phyloP scores from a whole-genome alignment of 2,113 vertebrate species.

The Entelurus aequoreus region DNA sequence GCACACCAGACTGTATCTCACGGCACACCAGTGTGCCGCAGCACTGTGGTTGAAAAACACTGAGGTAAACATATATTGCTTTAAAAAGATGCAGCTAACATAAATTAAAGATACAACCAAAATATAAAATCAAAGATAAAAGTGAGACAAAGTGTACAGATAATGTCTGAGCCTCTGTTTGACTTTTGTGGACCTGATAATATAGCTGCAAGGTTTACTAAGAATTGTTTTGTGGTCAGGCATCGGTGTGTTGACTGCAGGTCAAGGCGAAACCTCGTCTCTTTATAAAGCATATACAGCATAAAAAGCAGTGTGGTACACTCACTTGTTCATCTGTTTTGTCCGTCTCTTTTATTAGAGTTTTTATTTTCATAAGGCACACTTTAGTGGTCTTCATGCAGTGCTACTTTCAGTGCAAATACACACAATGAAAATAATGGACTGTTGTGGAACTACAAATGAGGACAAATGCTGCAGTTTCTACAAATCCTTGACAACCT shows the following conservation, averaged over 20 bases:
- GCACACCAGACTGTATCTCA: too few relatives aligned
- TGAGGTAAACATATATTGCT: slow-evolving; percentile 6
- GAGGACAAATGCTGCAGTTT: not conserved
- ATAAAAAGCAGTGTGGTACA: slow-evolving; percentile 36
- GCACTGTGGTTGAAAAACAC: too few relatives aligned
- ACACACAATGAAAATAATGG: not conserved
- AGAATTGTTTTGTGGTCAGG: slow-evolving; percentile 39
- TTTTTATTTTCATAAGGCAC: slow-evolving; percentile 22
- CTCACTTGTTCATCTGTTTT: slow-evolving; percentile 30
- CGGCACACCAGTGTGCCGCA: too few relatives aligned
- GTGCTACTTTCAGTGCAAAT: slow-evolving; percentile 12
- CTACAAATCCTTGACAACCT: not conserved
- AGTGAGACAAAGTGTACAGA: slow-evolving; percentile 19
- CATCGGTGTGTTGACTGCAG: slow-evolving; percentile 47
- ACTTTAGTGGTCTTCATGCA: slow-evolving; percentile 21
- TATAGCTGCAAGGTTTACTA: not conserved
- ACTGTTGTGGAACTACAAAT: not conserved
- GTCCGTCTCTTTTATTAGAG: slow-evolving; percentile 25
- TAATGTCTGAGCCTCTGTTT: slow-evolving; percentile 12
- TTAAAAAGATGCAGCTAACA: slow-evolving; percentile 19
- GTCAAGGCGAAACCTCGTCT: slow-evolving; percentile 52
- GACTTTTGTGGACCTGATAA: not conserved
- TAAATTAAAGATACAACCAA: slow-evolving; percentile 2
- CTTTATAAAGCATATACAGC: slow-evolving; percentile 40
- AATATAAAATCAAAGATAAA: slow-evolving; percentile 2